Evolutionary conservation across 2,888 invertebrate species (phyloP).

Genomic region (Philonicus albiceps): DNA sequence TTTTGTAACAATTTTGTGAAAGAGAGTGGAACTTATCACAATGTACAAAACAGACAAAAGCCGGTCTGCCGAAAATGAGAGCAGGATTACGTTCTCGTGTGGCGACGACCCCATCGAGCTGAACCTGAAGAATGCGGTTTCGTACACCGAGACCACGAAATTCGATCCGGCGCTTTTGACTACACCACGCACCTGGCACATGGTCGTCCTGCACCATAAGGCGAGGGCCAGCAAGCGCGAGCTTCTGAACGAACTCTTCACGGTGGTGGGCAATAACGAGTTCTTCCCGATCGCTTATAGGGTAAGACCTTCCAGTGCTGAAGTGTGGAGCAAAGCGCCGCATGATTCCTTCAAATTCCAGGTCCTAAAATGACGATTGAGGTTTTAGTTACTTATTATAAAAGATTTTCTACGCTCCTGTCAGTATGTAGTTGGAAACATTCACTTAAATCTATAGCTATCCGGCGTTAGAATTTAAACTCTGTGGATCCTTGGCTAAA

Average conservation of each 20-base stretch:
- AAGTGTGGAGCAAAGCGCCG: too few species aligned
- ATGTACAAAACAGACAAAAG: too few species aligned
- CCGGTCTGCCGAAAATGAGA: background rate
- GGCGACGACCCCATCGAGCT: constrained; percentile 26
- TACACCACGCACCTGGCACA: constrained; percentile 28
- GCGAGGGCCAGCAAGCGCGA: constrained; percentile 7
- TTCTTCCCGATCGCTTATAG: constrained; percentile 47
- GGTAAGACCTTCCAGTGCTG: constrained; percentile 5
- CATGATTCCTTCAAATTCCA: too few species aligned
- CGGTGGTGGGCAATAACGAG: constrained; percentile 28
- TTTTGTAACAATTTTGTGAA: too few species aligned
- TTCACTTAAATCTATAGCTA: too few species aligned
- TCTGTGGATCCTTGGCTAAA: too few species aligned
- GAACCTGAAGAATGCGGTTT: background rate
- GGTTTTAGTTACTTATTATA: too few species aligned
- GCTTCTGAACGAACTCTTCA: constrained; percentile 41
- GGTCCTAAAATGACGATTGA: too few species aligned
- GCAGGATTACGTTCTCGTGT: background rate
- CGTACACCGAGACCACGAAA: background rate
- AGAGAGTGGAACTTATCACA: too few species aligned
- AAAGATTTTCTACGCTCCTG: too few species aligned
- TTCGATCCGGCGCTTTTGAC: background rate
- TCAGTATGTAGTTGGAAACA: too few species aligned
- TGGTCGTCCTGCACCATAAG: constrained; percentile 27
- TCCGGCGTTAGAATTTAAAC: too few species aligned